Evolutionary conservation across 2,888 invertebrate species (phyloP).

Genomic region (Platycheirus rosarum): DNA sequence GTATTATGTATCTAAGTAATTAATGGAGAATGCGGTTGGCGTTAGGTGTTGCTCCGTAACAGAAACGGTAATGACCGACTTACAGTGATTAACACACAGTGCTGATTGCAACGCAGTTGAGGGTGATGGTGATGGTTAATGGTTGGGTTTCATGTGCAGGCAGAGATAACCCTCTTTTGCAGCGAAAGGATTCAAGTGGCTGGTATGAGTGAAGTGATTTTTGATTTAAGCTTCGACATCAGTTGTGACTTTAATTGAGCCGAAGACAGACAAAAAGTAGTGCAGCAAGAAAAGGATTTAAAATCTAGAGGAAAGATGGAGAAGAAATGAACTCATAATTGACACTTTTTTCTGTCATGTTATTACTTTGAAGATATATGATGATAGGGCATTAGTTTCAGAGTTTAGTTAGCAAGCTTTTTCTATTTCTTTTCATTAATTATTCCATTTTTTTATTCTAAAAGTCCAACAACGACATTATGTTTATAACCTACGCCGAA

Average conservation of each 20-base stretch:
- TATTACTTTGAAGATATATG: too few relatives aligned
- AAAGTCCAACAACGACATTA: too few relatives aligned
- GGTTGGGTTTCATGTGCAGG: constrained; percentile 16
- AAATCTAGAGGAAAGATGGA: too few relatives aligned
- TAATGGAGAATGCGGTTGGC: constrained; percentile 54
- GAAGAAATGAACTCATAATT: too few relatives aligned
- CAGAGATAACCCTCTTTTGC: constrained; percentile 47
- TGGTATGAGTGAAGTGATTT: constrained; percentile 46
- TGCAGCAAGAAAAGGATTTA: too few relatives aligned
- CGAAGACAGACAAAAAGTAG: neutral
- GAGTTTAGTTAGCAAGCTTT: too few relatives aligned
- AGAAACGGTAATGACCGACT: constrained; percentile 67
- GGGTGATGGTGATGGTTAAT: neutral
- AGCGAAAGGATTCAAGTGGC: constrained; percentile 53
- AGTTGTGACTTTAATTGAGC: constrained; percentile 52
- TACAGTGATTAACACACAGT: constrained; percentile 63
- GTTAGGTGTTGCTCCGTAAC: constrained; percentile 47
- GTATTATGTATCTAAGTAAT: constrained; percentile 68
- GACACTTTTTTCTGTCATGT: too few relatives aligned
- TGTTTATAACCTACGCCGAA: too few relatives aligned
- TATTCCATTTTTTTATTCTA: too few relatives aligned
- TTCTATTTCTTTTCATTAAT: too few relatives aligned
- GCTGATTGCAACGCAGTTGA: neutral
- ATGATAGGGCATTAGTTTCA: too few relatives aligned
- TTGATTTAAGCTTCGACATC: constrained; percentile 43